phyloP scores from a whole-genome alignment of 2,888 invertebrate species.

The Cyaniris semiargus region DNA sequence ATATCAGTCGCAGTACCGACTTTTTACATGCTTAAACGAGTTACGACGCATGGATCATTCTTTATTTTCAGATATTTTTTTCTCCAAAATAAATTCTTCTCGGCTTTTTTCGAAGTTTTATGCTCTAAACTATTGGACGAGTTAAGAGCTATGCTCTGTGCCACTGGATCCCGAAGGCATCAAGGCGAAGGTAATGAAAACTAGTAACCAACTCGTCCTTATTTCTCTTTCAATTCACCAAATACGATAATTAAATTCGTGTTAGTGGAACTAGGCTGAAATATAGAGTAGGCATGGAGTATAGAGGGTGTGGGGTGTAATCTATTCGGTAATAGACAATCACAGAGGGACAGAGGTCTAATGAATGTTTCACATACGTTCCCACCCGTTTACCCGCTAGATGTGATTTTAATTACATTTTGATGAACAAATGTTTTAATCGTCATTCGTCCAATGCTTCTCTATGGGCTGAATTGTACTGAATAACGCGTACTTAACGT shows the following conservation, averaged over 20 bases:
- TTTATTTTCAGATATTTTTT: too few relatives aligned
- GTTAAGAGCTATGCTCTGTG: too few relatives aligned
- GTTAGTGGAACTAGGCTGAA: slow-evolving; percentile 20
- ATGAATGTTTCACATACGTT: slow-evolving; percentile 24
- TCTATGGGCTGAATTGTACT: background rate
- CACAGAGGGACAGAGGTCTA: slow-evolving; percentile 24
- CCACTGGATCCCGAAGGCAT: too few relatives aligned
- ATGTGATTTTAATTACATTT: slow-evolving; percentile 31
- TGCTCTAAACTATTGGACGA: too few relatives aligned
- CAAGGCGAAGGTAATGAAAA: too few relatives aligned
- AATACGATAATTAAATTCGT: background rate
- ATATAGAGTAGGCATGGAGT: background rate
- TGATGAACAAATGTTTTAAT: slow-evolving; percentile 22
- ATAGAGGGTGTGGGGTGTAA: slow-evolving; percentile 21
- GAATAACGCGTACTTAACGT: background rate
- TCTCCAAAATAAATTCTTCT: too few relatives aligned
- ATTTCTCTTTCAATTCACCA: too few relatives aligned
- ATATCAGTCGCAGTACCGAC: too few relatives aligned
- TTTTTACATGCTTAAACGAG: too few relatives aligned
- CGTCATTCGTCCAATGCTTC: background rate
- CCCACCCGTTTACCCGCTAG: background rate
- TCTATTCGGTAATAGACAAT: slow-evolving; percentile 31
- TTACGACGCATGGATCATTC: too few relatives aligned
- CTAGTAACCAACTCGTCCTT: too few relatives aligned
- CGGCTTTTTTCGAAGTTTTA: too few relatives aligned